Evolutionary conservation across 2,113 vertebrate species (phyloP).

Genomic region (Melanostigma gelatinosum): DNA sequence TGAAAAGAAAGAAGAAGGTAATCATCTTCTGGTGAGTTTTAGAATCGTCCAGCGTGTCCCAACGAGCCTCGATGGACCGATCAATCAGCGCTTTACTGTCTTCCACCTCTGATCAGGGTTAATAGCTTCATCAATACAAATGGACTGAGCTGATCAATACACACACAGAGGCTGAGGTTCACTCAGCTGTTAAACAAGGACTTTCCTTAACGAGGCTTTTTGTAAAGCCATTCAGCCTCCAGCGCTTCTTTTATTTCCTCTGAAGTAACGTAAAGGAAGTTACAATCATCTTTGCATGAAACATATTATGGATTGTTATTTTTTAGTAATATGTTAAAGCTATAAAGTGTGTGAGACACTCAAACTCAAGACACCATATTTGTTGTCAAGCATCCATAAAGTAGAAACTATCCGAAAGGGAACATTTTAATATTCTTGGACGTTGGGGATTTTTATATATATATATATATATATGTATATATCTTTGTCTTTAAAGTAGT

Average conservation of each 20-base stretch:
- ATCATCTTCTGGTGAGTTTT: not conserved
- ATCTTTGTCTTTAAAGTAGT: no score
- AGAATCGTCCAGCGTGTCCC: not conserved
- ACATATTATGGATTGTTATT: not conserved
- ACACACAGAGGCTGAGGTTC: not conserved
- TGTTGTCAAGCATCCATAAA: no score
- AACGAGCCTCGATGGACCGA: not conserved
- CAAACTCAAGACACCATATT: no score
- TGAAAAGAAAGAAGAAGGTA: not conserved
- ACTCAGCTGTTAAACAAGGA: not conserved
- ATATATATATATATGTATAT: no score
- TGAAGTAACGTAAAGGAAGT: not conserved
- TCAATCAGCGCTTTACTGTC: not conserved
- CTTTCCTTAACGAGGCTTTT: not conserved
- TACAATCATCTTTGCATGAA: not conserved
- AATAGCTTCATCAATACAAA: conserved; percentile 46
- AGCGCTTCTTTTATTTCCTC: not conserved
- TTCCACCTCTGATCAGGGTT: conserved; percentile 14
- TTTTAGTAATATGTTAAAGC: no score
- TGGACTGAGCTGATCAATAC: conserved; percentile 19
- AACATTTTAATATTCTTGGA: no score
- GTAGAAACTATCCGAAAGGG: no score
- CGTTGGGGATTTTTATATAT: no score
- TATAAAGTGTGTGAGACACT: no score
- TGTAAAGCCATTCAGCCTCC: not conserved